A percentile compares a stretch with the other conserved stretches of the same genome.
Evolutionary conservation across 2,888 invertebrate species (phyloP).

Genomic region (Peribatodes rhomboidaria): DNA sequence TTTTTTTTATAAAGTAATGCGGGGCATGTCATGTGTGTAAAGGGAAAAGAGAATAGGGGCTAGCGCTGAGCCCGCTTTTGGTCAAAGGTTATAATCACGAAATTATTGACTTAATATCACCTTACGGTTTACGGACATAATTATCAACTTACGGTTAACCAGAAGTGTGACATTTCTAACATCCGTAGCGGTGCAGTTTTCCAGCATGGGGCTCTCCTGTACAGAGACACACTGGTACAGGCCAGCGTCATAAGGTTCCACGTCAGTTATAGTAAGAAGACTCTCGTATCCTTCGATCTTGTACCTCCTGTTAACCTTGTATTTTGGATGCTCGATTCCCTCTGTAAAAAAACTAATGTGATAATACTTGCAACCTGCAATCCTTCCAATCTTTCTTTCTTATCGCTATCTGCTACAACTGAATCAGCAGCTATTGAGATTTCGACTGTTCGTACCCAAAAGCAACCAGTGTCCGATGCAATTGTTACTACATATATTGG

Average conservation of each 20-base stretch:
- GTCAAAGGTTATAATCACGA: too few species aligned
- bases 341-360: constrained; percentile 50
- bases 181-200: constrained; percentile 56
- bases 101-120: too few species aligned
- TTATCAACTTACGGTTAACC: constrained; percentile 74
- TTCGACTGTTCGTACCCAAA: too few species aligned
- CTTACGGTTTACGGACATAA: too few species aligned
- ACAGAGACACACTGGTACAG: constrained; percentile 65
- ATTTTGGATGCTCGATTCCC: constrained; percentile 61
- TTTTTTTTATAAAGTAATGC: too few species aligned
- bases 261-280: constrained; percentile 67
- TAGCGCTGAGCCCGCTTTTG: too few species aligned
- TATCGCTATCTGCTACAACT: too few species aligned
- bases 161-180: constrained; percentile 65
- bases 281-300: constrained; percentile 73
- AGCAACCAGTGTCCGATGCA: too few species aligned
- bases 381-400: neutral
- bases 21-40: too few species aligned
- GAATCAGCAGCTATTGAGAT: too few species aligned
- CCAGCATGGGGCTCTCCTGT: constrained; percentile 59
- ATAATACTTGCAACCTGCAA: neutral
- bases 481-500: too few species aligned
- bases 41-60: too few species aligned
- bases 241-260: constrained; percentile 67
- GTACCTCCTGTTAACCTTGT: constrained; percentile 69